Conservation (phyloP, 2,888 invertebrate species). For the Drosophila peninsularis region DNA sequence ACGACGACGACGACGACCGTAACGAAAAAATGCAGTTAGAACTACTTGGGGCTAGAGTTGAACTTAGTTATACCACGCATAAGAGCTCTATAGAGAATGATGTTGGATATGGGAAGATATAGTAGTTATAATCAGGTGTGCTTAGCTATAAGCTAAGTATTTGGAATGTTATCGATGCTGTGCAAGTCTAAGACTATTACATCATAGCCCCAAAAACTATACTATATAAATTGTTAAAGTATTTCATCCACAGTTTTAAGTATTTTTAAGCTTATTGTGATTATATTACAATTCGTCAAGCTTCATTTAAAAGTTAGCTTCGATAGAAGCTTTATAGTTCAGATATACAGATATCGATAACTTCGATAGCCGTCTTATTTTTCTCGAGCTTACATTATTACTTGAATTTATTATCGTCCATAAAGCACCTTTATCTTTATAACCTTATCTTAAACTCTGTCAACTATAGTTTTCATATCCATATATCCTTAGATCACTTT, state of each 20-base stretch:
- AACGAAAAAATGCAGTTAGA: conserved; percentile 22
- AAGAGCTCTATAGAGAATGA: background rate
- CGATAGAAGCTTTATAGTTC: no score
- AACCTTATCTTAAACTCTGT: no score
- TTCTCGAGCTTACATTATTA: no score
- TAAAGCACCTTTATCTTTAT: no score
- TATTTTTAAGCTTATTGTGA: background rate
- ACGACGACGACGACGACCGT: conserved; percentile 27
- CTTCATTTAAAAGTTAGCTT: background rate
- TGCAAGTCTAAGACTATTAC: no score
- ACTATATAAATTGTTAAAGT: conserved; percentile 8
- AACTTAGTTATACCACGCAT: conserved; percentile 32
- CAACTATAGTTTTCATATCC: no score
- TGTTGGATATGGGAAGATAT: background rate
- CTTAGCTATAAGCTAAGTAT: background rate
- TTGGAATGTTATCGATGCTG: background rate
- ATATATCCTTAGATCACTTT: no score
- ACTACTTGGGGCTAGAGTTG: background rate
- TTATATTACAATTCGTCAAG: background rate
- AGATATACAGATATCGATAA: no score
- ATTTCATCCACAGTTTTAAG: background rate
- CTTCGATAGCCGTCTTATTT: no score
- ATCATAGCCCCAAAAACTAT: conserved; percentile 13
- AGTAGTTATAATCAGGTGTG: background rate
- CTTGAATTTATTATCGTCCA: no score